Conservation (phyloP, 2,797 vertebrate genomes). For the Xiphophorus birchmanni region DNA sequence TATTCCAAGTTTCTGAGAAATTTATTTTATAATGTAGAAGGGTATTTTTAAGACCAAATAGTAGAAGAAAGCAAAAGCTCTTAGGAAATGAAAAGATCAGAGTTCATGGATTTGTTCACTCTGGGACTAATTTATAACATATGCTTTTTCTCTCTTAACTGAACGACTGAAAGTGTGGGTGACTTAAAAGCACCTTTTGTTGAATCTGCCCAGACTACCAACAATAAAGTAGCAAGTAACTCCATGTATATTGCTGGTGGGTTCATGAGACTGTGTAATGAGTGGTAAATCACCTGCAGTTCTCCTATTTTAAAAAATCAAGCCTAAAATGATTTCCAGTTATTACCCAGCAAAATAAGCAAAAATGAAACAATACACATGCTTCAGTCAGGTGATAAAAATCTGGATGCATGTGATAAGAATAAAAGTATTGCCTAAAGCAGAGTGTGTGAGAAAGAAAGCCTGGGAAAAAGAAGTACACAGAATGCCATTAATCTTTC, state of each 20-base stretch:
- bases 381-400: slow-evolving; percentile 23
- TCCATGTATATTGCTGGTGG: slow-evolving; percentile 1
- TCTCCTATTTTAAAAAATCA: not conserved
- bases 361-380: slow-evolving; percentile 4
- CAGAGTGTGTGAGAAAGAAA: slow-evolving; percentile 10
- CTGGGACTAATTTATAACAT: slow-evolving; percentile 13
- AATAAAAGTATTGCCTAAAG: slow-evolving; percentile 19
- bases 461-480: slow-evolving; percentile 30
- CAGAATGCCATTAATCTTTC: slow-evolving; percentile 76
- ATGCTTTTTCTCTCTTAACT: not conserved
- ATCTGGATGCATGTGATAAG: slow-evolving; percentile 34
- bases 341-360: slow-evolving; percentile 4
- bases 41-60: not conserved
- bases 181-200: not conserved
- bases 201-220: not conserved
- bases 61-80: not conserved
- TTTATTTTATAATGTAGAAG: not conserved
- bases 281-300: not conserved
- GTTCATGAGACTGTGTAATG: slow-evolving; percentile 3
- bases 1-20: not conserved
- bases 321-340: slow-evolving; percentile 1
- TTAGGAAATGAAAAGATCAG: not conserved
- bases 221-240: slow-evolving; percentile 4
- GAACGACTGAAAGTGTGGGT: not conserved
- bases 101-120: not conserved